These are phyloP conservation scores for Archivesica marissinica DNA, from an alignment of 1,140 invertebrate species.

Conservation along the genomic window DNA sequence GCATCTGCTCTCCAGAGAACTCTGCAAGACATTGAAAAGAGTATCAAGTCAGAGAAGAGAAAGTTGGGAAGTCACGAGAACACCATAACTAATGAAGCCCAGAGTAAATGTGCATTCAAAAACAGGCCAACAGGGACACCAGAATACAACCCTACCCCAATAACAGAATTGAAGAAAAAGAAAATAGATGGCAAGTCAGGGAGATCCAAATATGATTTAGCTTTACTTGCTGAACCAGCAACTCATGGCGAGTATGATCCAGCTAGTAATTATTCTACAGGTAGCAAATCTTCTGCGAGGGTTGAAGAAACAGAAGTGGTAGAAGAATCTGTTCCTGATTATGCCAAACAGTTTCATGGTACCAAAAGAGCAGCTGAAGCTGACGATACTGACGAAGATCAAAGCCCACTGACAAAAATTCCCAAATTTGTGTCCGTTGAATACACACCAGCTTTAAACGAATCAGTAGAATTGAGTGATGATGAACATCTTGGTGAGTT, in stretches of 20 bases:
- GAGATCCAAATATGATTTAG: constrained; percentile 58
- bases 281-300: not conserved
- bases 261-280: constrained; percentile 74
- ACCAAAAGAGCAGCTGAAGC: constrained; percentile 36
- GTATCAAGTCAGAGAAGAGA: constrained; percentile 47
- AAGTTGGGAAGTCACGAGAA: constrained; percentile 22
- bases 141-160: constrained; percentile 87
- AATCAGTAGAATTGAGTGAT: constrained; percentile 57
- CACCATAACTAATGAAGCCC: not conserved
- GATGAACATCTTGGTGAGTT: constrained; percentile 52
- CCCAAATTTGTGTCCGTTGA: constrained; percentile 60
- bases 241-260: constrained; percentile 78
- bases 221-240: constrained; percentile 53
- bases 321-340: constrained; percentile 26
- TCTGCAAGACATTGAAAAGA: constrained; percentile 47
- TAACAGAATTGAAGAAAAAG: constrained; percentile 86
- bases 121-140: constrained; percentile 72
- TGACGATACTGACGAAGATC: constrained; percentile 55
- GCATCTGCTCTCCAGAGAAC: constrained; percentile 42
- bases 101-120: constrained; percentile 34
- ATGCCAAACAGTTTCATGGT: constrained; percentile 47
- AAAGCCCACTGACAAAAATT: constrained; percentile 51
- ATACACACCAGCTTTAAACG: constrained; percentile 49
- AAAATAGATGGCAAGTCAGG: constrained; percentile 60
- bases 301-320: not conserved